These are phyloP conservation scores for Ommatoiulus sabulosus DNA, from an alignment of 2,888 invertebrate genomes.

Conservation along the genomic window DNA sequence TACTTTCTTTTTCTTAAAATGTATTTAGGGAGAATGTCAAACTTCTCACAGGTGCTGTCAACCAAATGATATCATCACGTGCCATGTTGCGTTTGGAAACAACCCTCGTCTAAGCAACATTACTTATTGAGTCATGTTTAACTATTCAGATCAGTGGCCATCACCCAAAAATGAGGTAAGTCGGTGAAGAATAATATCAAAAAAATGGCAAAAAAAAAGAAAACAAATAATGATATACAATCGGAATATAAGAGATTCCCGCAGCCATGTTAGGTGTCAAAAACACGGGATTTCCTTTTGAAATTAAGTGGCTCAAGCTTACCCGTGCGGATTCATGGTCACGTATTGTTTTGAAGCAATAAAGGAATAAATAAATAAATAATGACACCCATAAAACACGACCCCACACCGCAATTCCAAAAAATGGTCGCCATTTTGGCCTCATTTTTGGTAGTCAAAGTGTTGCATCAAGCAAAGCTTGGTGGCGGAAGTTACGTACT, in stretches of 20 bases:
- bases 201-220: background rate
- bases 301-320: constrained; percentile 18
- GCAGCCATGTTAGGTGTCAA: constrained; percentile 29
- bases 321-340: constrained; percentile 9
- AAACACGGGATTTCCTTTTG: constrained; percentile 13
- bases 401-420: background rate
- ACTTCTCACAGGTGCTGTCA: background rate
- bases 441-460: background rate
- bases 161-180: constrained; percentile 39
- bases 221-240: constrained; percentile 35
- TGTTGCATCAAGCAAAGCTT: constrained; percentile 20
- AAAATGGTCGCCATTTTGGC: background rate
- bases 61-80: background rate
- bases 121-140: constrained; percentile 32
- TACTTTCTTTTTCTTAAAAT: no score
- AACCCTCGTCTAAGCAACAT: background rate
- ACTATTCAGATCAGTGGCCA: constrained; percentile 38
- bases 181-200: constrained; percentile 31
- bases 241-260: background rate
- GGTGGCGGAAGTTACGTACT: background rate
- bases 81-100: background rate
- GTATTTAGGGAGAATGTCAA: no score
- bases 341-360: background rate
- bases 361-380: constrained; percentile 30
- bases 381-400: constrained; percentile 14